Base-by-base conservation (phyloP, 2,113 vertebrate species). In the Elachura formosa region DNA sequence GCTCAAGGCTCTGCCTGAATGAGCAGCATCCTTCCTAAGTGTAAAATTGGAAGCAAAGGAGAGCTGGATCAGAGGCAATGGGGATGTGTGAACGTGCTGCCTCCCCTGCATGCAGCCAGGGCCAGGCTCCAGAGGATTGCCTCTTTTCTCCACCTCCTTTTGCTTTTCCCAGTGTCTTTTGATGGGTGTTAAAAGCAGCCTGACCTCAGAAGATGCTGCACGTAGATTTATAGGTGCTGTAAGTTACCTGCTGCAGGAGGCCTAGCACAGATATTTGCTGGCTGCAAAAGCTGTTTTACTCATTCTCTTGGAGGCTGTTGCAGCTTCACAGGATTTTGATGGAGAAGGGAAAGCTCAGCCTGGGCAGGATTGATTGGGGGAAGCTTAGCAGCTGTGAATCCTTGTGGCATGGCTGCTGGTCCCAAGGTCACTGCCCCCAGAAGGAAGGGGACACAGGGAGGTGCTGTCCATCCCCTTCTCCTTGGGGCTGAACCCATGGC, bases 351-450 rank as follows among this genome's bases (percentile, higher is more conserved):
- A 75, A 87, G 34, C 56, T 43, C 48, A 71, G n/a, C 55, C 40
- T 38, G 77, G 51, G 40, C 33, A 64, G 38, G 21, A n/a, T 12
- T 14, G 31, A 55, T 3, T 0, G 4, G 24, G 52, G 21, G 17
- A 79, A 67, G 20, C 29, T 75, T 43, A 85, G 54, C 48, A 71
- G 48, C 17, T 25, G 2, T 12, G 56, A 78, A 25, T 18, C 55
- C 19, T 40, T 13, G 25, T 3, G 2, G 61, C 43, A 7, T 81
- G 68, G 58, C 36, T 26, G 33, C 40, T 34, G 54, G 66, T 48
- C 25, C 46, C 6, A 5, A 0, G 0, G 1, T 10, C 3, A 1
- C 36, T 33, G 40, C 11, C 45, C 31, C 43, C 2, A 9, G 46
- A 29, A 49, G 43, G 52, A 76, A 56, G 34, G 51, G 34, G 56